phyloP scores from a whole-genome alignment of 2,888 invertebrate genomes.

The Platypus cylindrus region DNA sequence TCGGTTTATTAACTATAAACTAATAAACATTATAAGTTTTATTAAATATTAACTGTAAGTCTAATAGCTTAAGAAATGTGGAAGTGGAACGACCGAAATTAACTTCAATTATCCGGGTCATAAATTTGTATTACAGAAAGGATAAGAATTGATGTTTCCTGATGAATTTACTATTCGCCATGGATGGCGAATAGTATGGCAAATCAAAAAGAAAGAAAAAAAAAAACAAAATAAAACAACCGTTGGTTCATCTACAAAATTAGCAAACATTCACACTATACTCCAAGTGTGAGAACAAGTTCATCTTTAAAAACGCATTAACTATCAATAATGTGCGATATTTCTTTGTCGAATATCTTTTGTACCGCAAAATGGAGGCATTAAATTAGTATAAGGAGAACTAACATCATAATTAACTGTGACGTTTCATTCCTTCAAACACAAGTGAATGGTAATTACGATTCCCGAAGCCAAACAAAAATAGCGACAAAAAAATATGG shows the following conservation, averaged over 20 bases:
- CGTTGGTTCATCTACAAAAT: background rate
- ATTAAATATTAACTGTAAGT: too few relatives aligned
- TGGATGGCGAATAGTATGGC: too few relatives aligned
- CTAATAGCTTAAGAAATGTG: too few relatives aligned
- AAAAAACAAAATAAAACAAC: too few relatives aligned
- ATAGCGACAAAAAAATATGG: slow-evolving; percentile 5
- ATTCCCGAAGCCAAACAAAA: slow-evolving; percentile 1
- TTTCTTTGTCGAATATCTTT: slow-evolving; percentile 6
- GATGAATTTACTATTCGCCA: too few relatives aligned
- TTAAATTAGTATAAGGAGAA: slow-evolving; percentile 1
- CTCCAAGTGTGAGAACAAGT: slow-evolving; percentile 8
- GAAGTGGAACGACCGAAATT: too few relatives aligned
- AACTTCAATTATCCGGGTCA: too few relatives aligned
- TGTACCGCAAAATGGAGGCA: slow-evolving; percentile 3
- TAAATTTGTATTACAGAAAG: too few relatives aligned
- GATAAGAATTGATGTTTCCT: too few relatives aligned
- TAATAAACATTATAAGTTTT: too few relatives aligned
- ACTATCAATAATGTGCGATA: slow-evolving; percentile 2
- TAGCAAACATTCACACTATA: background rate
- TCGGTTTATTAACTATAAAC: too few relatives aligned
- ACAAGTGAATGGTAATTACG: slow-evolving; percentile 9
- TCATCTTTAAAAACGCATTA: slow-evolving; percentile 9
- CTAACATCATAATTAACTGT: slow-evolving; percentile 9
- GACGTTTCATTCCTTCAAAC: slow-evolving; percentile 7
- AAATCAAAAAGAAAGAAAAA: too few relatives aligned